phyloP scores from a whole-genome alignment of 2,888 invertebrate species.

The Anodontia alba region DNA sequence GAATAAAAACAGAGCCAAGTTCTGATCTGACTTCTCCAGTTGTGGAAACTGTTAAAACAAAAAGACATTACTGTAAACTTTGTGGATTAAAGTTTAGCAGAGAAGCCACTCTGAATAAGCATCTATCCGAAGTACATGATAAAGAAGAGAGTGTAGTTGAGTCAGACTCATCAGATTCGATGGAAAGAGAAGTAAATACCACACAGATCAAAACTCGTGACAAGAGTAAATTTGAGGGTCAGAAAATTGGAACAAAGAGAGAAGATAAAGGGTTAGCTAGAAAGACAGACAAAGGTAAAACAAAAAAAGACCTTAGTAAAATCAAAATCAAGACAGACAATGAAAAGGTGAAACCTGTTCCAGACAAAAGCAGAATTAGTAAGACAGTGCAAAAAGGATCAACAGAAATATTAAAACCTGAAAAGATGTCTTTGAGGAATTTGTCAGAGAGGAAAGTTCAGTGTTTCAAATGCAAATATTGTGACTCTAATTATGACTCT shows the following conservation, averaged over 20 bases:
- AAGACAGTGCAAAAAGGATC: neutral
- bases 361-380: neutral
- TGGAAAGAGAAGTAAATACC: neutral
- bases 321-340: neutral
- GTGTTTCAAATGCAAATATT: neutral
- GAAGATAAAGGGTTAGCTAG: neutral
- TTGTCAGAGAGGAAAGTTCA: neutral
- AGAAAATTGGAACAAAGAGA: neutral
- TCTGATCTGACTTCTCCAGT: neutral
- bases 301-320: neutral
- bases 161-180: neutral
- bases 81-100: slow-evolving; percentile 7
- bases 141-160: neutral
- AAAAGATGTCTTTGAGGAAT: neutral
- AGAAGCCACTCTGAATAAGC: slow-evolving; percentile 1
- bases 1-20: slow-evolving; percentile 7
- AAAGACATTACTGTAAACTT: neutral
- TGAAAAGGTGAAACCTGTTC: neutral
- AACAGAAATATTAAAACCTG: neutral
- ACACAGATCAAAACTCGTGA: neutral
- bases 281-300: neutral
- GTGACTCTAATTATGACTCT: neutral
- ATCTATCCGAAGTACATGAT: neutral
- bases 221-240: neutral
- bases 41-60: neutral